Conservation (phyloP, 2,797 vertebrate species). For the Sebastolobus alascanus region DNA sequence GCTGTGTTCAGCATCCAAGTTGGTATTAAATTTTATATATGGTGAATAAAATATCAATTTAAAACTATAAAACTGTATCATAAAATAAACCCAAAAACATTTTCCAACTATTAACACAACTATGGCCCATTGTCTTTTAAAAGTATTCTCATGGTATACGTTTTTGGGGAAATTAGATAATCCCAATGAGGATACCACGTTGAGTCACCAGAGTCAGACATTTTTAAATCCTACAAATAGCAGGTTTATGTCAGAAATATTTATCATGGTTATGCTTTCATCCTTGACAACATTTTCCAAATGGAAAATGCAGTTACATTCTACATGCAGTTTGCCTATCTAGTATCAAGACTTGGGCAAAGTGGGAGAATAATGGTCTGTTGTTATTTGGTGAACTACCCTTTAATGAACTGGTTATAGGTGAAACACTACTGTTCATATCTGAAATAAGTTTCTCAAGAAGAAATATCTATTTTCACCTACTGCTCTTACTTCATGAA, state of each 20-base stretch:
- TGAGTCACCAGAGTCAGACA: not conserved
- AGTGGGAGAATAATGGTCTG: not conserved
- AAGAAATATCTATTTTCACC: not conserved
- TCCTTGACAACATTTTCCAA: not conserved
- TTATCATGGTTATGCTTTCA: not conserved
- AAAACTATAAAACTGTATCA: not conserved
- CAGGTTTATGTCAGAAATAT: not conserved
- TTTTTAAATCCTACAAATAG: not conserved
- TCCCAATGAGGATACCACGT: not conserved
- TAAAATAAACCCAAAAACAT: not conserved
- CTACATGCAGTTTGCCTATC: not conserved
- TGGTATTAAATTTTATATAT: not conserved
- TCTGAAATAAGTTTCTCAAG: not conserved
- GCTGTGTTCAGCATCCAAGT: not conserved
- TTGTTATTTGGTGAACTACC: not conserved
- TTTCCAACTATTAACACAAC: not conserved
- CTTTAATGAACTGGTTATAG: not conserved
- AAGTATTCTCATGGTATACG: not conserved
- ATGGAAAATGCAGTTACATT: not conserved
- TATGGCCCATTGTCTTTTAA: not conserved
- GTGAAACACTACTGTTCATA: not conserved
- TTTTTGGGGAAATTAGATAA: not conserved
- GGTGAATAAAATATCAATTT: not conserved
- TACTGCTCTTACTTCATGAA: not conserved
- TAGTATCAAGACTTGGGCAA: not conserved